A percentile compares a stretch with the other conserved stretches of the same genome.
Conservation (phyloP, 1,140 invertebrate species). For the Papilio xuthus region DNA sequence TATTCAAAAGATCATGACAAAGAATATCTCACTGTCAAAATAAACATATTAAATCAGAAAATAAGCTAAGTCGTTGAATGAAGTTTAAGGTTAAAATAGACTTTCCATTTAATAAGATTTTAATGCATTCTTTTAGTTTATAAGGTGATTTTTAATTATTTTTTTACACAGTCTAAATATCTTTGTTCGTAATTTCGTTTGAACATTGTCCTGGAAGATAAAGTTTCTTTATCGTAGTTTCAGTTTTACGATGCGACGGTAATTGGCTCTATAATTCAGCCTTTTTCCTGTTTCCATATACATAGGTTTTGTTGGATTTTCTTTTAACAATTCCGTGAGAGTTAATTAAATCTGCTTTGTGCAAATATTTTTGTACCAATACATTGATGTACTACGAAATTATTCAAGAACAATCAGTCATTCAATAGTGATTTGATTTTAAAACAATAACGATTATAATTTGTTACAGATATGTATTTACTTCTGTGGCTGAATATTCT, state of each 20-base stretch:
- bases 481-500: no score
- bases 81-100: no score
- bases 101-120: no score
- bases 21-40: no score
- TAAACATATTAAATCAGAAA: no score
- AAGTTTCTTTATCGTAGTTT: neutral
- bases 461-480: no score
- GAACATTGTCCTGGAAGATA: neutral
- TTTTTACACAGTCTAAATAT: neutral
- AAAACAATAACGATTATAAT: no score
- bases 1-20: no score
- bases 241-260: conserved; percentile 16
- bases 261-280: conserved; percentile 1
- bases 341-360: neutral
- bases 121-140: no score
- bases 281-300: neutral
- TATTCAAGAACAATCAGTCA: neutral
- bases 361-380: neutral
- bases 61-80: no score
- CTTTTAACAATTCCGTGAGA: neutral
- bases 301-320: conserved; percentile 2
- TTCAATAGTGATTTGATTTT: no score
- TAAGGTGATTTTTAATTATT: no score
- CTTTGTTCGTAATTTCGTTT: neutral
- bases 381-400: neutral